Percentiles rank a stretch among this genome's conserved stretches.
These are phyloP conservation scores for Platycheirus rosarum DNA, from an alignment of 2,888 invertebrate species.

Conservation along the genomic window DNA sequence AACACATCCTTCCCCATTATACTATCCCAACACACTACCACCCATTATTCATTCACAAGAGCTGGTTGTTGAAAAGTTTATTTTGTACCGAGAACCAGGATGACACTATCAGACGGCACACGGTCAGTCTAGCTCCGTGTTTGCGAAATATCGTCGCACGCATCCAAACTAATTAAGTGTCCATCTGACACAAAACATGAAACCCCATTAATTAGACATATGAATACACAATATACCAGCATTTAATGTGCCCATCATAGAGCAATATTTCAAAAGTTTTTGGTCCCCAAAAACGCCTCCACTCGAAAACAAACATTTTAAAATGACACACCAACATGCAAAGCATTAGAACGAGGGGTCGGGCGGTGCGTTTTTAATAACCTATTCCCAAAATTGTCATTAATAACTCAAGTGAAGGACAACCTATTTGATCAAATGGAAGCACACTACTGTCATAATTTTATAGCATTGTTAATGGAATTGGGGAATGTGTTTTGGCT, in stretches of 20 bases:
- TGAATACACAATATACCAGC: constrained; percentile 38
- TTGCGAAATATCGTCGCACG: constrained; percentile 65
- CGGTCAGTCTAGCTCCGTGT: background rate
- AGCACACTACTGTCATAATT: constrained; percentile 45
- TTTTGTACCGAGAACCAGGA: background rate
- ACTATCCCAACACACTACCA: background rate
- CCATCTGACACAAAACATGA: constrained; percentile 71
- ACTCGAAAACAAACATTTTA: constrained; percentile 37
- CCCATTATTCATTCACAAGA: background rate
- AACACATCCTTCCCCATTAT: background rate
- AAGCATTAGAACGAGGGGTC: background rate
- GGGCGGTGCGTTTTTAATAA: constrained; percentile 57
- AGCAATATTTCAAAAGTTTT: constrained; percentile 60
- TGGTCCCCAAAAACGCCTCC: constrained; percentile 10
- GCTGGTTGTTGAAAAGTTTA: constrained; percentile 17
- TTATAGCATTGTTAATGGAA: constrained; percentile 49
- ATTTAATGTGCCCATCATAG: constrained; percentile 58
- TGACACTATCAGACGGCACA: constrained; percentile 4
- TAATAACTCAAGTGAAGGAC: constrained; percentile 57
- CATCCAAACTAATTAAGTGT: constrained; percentile 64
- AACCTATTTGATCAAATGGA: constrained; percentile 45
- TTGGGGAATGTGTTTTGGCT: background rate
- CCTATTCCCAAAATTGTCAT: constrained; percentile 46
- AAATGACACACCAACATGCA: constrained; percentile 35
- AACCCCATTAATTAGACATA: constrained; percentile 67